Evolutionary conservation across 2,797 vertebrate genomes (phyloP).

Genomic region (Lepilemur ruficaudatus): DNA sequence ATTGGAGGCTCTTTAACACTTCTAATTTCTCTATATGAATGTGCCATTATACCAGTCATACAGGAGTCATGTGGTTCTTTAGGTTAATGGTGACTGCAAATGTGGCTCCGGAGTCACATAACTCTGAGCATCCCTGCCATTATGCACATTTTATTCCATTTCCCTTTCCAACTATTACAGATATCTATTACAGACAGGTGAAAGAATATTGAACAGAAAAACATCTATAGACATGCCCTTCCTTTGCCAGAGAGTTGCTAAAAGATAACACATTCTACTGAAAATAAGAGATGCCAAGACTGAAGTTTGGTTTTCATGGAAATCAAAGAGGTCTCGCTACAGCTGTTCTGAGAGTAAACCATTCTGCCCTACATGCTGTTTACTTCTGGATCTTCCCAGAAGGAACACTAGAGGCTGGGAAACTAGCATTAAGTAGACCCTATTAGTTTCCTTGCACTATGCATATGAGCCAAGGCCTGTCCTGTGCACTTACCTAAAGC

Average conservation of each 20-base stretch:
- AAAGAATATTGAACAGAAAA: neutral
- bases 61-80: slow-evolving; percentile 18
- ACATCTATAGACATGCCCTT: neutral
- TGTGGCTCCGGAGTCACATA: neutral
- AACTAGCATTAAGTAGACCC: accelerated
- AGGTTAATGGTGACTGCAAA: slow-evolving; percentile 44
- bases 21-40: slow-evolving; percentile 45
- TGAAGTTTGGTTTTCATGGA: neutral
- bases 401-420: neutral
- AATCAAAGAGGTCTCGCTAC: neutral
- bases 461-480: neutral
- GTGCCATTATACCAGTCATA: neutral
- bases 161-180: slow-evolving; percentile 15
- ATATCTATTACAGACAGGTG: slow-evolving; percentile 16
- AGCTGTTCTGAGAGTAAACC: neutral
- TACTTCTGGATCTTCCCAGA: neutral
- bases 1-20: slow-evolving; percentile 20
- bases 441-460: neutral
- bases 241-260: neutral
- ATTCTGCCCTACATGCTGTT: neutral
- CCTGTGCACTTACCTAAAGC: neutral
- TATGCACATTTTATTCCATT: slow-evolving; percentile 19
- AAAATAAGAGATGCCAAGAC: neutral
- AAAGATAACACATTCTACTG: neutral
- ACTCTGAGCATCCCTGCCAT: slow-evolving; percentile 25